A percentile compares a stretch with the other conserved stretches of the same genome.
Conservation (phyloP, 2,888 invertebrate species). For the Drepana falcataria region DNA sequence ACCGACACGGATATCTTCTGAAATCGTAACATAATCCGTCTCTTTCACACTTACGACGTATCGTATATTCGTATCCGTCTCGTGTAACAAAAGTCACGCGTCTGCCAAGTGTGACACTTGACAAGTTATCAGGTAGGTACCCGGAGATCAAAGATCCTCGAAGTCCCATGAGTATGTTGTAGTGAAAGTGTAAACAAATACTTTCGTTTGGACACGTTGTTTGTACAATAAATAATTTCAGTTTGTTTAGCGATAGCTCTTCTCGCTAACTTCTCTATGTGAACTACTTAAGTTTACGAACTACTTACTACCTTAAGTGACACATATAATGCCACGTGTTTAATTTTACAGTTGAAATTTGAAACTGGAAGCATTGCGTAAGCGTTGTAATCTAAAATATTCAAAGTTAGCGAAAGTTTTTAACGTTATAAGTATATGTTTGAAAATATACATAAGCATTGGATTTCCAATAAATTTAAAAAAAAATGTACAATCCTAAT, state of each 20-base stretch:
- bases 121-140: constrained; percentile 29
- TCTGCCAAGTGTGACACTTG: constrained; percentile 22
- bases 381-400: no score
- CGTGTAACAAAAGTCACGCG: constrained; percentile 13
- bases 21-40: constrained; percentile 23
- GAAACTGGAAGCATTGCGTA: no score
- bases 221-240: constrained; percentile 30
- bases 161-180: constrained; percentile 39
- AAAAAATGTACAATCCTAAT: no score
- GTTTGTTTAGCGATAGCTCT: constrained; percentile 21
- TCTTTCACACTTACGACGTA: constrained; percentile 17
- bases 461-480: no score
- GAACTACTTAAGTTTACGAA: constrained; percentile 3
- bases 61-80: constrained; percentile 21
- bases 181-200: constrained; percentile 68
- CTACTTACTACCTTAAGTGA: constrained; percentile 2
- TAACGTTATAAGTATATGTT: no score
- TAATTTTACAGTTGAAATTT: no score
- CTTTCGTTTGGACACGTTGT: constrained; percentile 31
- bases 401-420: no score
- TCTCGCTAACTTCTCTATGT: constrained; percentile 6
- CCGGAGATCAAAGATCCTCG: constrained; percentile 31
- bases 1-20: constrained; percentile 19
- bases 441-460: no score
- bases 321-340: background rate